These are phyloP conservation scores for Montipora efflorescens DNA, from an alignment of 64 coral and sea anemone species.

Conservation along the genomic window DNA sequence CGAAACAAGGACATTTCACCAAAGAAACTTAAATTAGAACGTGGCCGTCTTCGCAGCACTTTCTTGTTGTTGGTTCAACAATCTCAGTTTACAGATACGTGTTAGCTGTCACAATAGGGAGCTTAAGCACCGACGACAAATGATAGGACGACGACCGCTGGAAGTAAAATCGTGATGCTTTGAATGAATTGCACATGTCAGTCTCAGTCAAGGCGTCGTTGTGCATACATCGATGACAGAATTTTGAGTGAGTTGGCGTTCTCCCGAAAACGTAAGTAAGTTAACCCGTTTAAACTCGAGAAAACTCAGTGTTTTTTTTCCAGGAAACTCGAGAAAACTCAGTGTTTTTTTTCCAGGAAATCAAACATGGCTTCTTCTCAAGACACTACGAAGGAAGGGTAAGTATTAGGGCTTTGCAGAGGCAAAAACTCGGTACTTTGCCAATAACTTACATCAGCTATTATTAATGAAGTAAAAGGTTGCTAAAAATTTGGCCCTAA, in stretches of 20 bases:
- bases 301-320: conserved; percentile 3
- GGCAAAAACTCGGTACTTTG: not conserved
- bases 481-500: conserved; percentile 10
- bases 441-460: not conserved
- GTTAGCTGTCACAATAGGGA: not conserved
- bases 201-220: not conserved
- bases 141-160: not conserved
- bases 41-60: too few species aligned
- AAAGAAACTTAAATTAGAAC: too few species aligned
- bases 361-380: conserved; percentile 10
- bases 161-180: not conserved
- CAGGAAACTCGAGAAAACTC: conserved; percentile 26
- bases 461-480: not conserved
- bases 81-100: too few species aligned
- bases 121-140: not conserved
- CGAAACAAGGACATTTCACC: too few species aligned
- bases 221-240: not conserved
- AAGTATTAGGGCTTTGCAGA: not conserved
- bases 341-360: conserved; percentile 22
- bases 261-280: conserved; percentile 40
- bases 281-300: not conserved
- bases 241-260: conserved; percentile 23
- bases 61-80: too few species aligned
- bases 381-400: not conserved
- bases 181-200: not conserved